A percentile compares a stretch with the other conserved stretches of the same genome.
Conservation (phyloP, 2,797 vertebrate genomes). For the Odontamblyopus rebecca region DNA sequence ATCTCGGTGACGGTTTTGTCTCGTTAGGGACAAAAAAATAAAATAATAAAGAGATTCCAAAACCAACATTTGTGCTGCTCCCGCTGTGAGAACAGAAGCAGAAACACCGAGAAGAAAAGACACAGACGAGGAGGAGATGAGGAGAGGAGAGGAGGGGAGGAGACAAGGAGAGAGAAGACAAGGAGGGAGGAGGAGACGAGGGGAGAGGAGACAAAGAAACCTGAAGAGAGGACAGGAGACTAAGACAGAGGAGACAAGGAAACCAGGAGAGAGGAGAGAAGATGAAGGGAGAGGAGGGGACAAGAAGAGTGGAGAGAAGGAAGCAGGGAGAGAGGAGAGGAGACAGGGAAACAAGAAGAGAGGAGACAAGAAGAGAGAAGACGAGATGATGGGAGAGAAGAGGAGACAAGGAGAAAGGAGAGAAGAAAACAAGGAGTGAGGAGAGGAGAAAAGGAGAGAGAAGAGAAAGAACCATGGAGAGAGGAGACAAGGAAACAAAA, state of each 20-base stretch:
- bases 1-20: not conserved
- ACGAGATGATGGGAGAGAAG: accelerated
- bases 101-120: too few relatives aligned
- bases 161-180: accelerated
- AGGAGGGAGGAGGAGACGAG: too few relatives aligned
- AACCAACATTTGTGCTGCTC: not conserved
- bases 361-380: too few relatives aligned
- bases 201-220: too few relatives aligned
- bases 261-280: not conserved
- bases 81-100: not conserved
- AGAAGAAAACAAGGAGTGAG: not conserved
- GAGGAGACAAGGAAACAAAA: not conserved
- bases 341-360: not conserved
- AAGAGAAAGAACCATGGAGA: too few relatives aligned
- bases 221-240: not conserved
- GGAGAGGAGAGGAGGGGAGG: not conserved
- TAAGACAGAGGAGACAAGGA: too few relatives aligned
- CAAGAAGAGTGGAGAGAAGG: not conserved
- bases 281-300: too few relatives aligned
- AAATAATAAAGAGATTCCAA: not conserved
- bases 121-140: not conserved
- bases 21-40: not conserved
- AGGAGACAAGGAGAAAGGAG: not conserved
- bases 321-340: accelerated
- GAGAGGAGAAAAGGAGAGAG: not conserved